Percentiles rank a stretch among this genome's conserved stretches.
phyloP scores from a whole-genome alignment of 2,113 vertebrate species.

The Megaptera novaeangliae region DNA sequence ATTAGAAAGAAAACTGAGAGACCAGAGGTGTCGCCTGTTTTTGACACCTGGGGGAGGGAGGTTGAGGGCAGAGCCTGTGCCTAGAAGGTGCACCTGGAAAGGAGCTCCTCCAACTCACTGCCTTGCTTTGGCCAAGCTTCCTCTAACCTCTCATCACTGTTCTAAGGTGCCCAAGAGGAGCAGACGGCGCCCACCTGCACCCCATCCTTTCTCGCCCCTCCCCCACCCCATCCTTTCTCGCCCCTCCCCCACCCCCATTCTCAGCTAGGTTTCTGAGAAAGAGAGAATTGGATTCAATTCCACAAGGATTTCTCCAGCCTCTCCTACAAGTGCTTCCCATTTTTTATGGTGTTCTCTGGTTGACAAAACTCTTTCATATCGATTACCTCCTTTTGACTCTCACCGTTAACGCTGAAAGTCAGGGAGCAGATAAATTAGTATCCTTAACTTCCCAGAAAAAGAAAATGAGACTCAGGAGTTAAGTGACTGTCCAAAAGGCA shows the following conservation, averaged over 20 bases:
- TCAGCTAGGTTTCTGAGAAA: background rate
- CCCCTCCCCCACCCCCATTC: too few relatives aligned
- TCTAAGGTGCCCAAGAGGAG: background rate
- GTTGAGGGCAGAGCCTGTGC: background rate
- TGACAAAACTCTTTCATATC: background rate
- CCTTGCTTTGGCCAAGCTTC: background rate
- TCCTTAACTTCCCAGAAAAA: conserved; percentile 2
- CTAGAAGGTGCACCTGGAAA: background rate
- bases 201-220: background rate
- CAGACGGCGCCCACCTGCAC: background rate
- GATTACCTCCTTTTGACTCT: background rate
- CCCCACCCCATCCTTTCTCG: too few relatives aligned
- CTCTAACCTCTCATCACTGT: background rate
- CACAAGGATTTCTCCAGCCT: background rate
- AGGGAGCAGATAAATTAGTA: background rate
- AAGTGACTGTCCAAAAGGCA: background rate
- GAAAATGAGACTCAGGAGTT: background rate
- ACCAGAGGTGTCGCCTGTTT: background rate
- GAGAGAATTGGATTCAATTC: background rate
- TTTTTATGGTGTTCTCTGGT: background rate
- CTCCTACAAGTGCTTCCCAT: background rate
- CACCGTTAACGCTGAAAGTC: background rate
- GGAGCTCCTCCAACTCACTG: too few relatives aligned
- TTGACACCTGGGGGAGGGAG: background rate
- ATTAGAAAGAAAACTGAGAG: background rate